Evolutionary conservation across 2,797 vertebrate species (phyloP), one percentile per base, ranked within the genome.

Genomic region (Hippoglossus hippoglossus): DNA sequence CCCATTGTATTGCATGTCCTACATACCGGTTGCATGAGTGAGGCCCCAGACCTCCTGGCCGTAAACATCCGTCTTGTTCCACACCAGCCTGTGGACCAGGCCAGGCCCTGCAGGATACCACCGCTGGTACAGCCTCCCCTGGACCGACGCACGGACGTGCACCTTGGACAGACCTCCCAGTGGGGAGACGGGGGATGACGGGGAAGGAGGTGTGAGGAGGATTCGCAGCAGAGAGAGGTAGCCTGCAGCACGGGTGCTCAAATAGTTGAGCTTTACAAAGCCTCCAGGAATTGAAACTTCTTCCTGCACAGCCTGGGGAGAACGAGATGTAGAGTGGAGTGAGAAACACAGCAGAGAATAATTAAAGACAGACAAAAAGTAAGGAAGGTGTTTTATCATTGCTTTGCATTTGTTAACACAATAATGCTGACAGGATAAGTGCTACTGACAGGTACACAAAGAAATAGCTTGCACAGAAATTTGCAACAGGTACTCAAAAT

Each of bases 41-140:
- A 98, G 94, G 18, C 97, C 97, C 85, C 95, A 97, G 75, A 99
- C 97, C 75, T 97, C 96, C 91, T 99, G 98, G 64, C 97, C 97
- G 25, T 99, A 99, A 73, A 98, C 95, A 79, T 99, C 97, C 0
- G 98, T 99, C 92, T 98, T 99, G 85, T 99, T 98, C 98, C 98
- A 99, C 70, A 96, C 94, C 86, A 98, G 96, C 0, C 96, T 94
- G 81, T 98, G 97, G 62, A 97, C 92, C 71, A 99, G 92, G 77
- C 96, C 96, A n/a, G 96, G 86, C 68, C 95, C 95, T 25, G 97
- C 96, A 22, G 97, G 97, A 90, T 98, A 99, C 97, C 96, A 98
- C 50, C 97, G 97, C 90, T 97, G 98, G 82, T 96, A 96, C 61
- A 97, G 81, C 65, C 97, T 90, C 5, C 98, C 98, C 92, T 99